A percentile compares a stretch with the other conserved stretches of the same genome.
Conservation (phyloP, 2,797 vertebrate species). For the Crocidura indochinensis region DNA sequence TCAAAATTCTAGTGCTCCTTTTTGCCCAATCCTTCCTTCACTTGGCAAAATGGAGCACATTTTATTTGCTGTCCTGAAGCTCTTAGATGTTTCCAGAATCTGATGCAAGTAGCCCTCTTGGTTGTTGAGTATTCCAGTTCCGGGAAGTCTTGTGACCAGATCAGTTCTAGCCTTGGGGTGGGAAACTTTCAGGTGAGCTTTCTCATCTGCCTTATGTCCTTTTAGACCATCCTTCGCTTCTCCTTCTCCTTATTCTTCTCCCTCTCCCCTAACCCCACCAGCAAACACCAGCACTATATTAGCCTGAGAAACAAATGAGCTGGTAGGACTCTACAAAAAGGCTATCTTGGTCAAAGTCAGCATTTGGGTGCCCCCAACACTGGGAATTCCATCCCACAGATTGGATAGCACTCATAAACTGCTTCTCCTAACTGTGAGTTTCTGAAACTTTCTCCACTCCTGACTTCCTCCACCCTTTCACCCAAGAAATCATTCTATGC, state of each 20-base stretch:
- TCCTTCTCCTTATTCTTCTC: background rate
- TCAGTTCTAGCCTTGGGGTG: no score
- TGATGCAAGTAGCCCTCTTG: background rate
- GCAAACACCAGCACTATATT: no score
- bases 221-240: background rate
- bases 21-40: slow-evolving; percentile 83
- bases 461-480: no score
- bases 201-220: fast-evolving
- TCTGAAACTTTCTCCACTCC: background rate
- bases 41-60: slow-evolving; percentile 77
- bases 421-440: background rate
- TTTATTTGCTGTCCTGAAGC: slow-evolving; percentile 76
- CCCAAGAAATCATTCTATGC: no score
- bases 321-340: background rate
- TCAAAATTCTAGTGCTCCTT: slow-evolving; percentile 89
- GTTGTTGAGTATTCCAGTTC: no score
- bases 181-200: no score
- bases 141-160: no score
- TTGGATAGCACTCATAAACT: fast-evolving
- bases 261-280: no score
- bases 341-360: background rate
- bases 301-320: background rate
- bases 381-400: background rate
- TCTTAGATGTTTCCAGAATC: slow-evolving; percentile 69
- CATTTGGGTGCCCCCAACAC: background rate